Base-by-base conservation (phyloP, 2,888 invertebrate species). In the Himalopsyche tibetana region DNA sequence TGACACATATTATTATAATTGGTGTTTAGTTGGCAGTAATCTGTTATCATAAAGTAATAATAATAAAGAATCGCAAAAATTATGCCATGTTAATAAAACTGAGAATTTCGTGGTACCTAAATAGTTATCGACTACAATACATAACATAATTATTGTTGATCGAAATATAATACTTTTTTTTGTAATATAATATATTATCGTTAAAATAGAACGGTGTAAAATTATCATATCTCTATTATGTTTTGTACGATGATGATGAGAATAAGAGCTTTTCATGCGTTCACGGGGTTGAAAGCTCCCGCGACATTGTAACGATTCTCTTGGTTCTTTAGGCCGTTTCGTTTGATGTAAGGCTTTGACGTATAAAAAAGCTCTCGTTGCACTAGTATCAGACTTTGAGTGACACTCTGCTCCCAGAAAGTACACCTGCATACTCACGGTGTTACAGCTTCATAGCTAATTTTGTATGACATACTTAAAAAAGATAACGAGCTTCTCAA, bases 301-400 rank as follows among this genome's bases (percentile, higher is more conserved):
- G 74, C 36, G 74, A 74, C 36, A 74, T 36, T 74, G 74, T 74
- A 38, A 74, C 74, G 74, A 74, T 74, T 74, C 74, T 38, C 74
- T 36, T 5, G 74, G 15, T 74, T 74, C 74, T 74, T 74, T 74
- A 38, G 19, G 74, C 36, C 36, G 74, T 38, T 74, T 74, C 74
- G 74, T 74, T 74, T 74, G 74, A 74, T 74, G 74, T 74, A 36
- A 74, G 74, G 74, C 74, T 74, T 74, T 74, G 74, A 74, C 74
- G 74, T 74, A 74, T 74, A 74, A 74, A 74, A 69, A 74, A 74
- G 74, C 74, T 74, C 74, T 74, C 36, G 74, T 36, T 74, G 36
- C 74, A 74, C 74, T 38, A 74, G 28, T 74, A 74, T 74, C 74
- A 74, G 74, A 74, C 28, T 19, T 36, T 74, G 74, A 74, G 74